A percentile compares a stretch with the other conserved stretches of the same genome.
These are phyloP conservation scores for Dermochelys coriacea DNA, from an alignment of 2,797 vertebrate species.

Conservation along the genomic window DNA sequence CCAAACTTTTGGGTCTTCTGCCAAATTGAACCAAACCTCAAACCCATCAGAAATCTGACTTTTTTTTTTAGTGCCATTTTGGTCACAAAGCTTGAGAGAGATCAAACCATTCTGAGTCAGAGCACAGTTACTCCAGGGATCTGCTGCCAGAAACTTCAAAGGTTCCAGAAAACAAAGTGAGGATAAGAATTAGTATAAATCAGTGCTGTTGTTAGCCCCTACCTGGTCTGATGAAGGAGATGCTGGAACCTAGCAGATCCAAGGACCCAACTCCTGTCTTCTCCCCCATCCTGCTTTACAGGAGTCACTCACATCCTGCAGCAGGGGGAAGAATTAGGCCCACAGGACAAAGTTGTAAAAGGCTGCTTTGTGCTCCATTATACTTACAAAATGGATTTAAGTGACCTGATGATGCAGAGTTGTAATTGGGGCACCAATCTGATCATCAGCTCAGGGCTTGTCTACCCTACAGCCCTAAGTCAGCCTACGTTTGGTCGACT, in stretches of 20 bases:
- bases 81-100: background rate
- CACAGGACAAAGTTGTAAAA: background rate
- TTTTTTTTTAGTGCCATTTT: background rate
- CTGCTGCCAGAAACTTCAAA: background rate
- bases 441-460: background rate
- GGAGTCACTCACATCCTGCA: background rate
- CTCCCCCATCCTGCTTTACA: background rate
- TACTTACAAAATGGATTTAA: background rate
- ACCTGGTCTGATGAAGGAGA: background rate
- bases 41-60: background rate
- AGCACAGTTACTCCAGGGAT: background rate
- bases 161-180: background rate
- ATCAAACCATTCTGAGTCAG: background rate
- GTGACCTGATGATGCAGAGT: background rate
- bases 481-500: too few relatives aligned
- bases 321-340: accelerated
- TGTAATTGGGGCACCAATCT: background rate
- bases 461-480: too few relatives aligned
- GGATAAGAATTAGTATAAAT: background rate
- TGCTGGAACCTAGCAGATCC: background rate
- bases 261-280: background rate
- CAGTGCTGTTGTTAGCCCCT: background rate
- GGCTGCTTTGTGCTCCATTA: background rate
- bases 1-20: accelerated
- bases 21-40: background rate